Evolutionary conservation across 2,113 vertebrate genomes (phyloP).

Genomic region (Nestor notabilis): DNA sequence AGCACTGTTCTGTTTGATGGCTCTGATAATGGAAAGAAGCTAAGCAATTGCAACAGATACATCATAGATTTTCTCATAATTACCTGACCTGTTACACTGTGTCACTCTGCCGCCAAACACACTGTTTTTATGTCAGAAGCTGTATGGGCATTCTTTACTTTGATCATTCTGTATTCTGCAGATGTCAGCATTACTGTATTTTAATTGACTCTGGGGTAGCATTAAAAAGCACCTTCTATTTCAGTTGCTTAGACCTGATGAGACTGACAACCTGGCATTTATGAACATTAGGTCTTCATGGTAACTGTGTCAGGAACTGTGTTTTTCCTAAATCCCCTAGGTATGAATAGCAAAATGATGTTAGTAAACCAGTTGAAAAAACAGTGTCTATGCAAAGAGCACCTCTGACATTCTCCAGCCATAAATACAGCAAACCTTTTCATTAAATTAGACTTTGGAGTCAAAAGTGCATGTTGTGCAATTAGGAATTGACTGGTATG

Average conservation of each 20-base stretch:
- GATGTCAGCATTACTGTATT: conserved; percentile 82
- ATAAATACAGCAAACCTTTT: neutral
- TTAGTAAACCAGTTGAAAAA: conserved; percentile 2
- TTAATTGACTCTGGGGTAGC: conserved; percentile 85
- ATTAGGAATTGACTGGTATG: neutral
- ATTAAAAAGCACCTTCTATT: conserved; percentile 77
- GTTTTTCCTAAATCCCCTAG: conserved; percentile 52
- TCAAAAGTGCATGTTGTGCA: conserved; percentile 6
- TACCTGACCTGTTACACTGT: conserved; percentile 84
- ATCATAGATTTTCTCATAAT: conserved; percentile 83
- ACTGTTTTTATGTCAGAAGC: conserved; percentile 74
- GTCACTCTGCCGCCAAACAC: conserved; percentile 78
- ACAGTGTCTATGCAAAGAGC: neutral
- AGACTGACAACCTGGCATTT: conserved; percentile 77
- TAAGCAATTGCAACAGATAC: conserved; percentile 78
- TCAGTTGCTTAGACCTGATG: conserved; percentile 65
- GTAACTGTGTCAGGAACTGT: conserved; percentile 60
- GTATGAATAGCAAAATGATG: conserved; percentile 36
- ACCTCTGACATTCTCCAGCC: conserved; percentile 1
- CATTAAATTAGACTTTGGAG: conserved; percentile 28
- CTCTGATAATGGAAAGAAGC: conserved; percentile 77
- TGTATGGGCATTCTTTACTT: conserved; percentile 77
- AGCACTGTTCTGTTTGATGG: conserved; percentile 73
- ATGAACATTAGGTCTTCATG: conserved; percentile 62
- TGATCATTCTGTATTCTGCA: conserved; percentile 76